Evolutionary conservation across 2,113 vertebrate species (phyloP), one percentile per base, ranked within the genome.

Genomic region (Aplodontia rufa): DNA sequence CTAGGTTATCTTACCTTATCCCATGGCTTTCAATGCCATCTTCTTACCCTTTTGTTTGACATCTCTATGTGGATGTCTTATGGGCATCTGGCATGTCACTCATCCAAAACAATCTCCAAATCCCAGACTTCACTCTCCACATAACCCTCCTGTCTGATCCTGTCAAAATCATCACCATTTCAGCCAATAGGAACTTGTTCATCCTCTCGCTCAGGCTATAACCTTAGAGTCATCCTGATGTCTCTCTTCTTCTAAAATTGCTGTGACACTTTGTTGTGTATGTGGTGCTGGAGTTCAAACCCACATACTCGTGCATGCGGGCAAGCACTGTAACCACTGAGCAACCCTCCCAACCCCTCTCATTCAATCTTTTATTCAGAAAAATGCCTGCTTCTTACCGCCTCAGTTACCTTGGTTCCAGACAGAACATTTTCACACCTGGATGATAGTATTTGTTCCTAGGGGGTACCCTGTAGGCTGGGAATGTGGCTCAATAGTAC

Each of bases 91-190:
- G 37, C 49, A 28, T 19, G n/a, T 68, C 12, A 53, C 40, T 28
- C 12, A n/a, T 5, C 37, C n/a, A 1, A 74, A 62, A 2, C 19
- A 10, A 45, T 11, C 35, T 47, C 40, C 32, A 72, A 24, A 24
- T 55, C 30, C n/a, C 24, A 47, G 40, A 47, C 75, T 51, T 17
- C 19, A 42, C 8, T 30, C 30, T 6, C 10, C 47, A 87, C 5
- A 0, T 4, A n/a, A 4, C 26, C 8, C 17, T 22, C 6, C n/a
- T 13, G 1, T 37, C 8, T 2, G 11, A 40, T 26, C 20, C 66
- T 78, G 28, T 88, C 26, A 24, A 26, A 69, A 45, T 82, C 37
- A 58, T 47, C 22, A 26, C 13, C 49, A 0, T 60, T 53, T 60
- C 75, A 82, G 68, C 6, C n/a, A 49, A 49, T 1, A 1, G 58